Conservation (phyloP, 2,113 vertebrate genomes). For the Sclerurus mexicanus region DNA sequence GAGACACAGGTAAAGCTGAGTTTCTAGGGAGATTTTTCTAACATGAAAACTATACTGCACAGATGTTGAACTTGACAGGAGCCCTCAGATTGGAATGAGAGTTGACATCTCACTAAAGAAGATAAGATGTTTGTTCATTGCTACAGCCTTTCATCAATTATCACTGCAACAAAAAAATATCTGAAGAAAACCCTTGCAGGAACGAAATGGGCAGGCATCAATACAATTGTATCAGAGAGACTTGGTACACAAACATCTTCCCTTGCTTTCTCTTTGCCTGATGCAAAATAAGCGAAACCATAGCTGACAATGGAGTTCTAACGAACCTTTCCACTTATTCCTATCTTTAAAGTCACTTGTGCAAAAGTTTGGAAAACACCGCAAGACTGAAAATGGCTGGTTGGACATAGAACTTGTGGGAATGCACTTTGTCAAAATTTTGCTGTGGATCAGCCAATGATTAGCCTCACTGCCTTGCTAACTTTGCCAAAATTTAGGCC, state of each 20-base stretch:
- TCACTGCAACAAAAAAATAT: neutral
- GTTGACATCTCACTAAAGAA: neutral
- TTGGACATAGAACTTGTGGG: neutral
- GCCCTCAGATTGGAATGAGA: neutral
- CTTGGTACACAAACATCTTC: neutral
- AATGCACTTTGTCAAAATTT: neutral
- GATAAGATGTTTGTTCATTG: neutral
- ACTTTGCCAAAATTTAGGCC: neutral
- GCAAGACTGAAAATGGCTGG: neutral
- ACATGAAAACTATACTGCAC: neutral
- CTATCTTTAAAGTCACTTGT: neutral
- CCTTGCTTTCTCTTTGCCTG: neutral
- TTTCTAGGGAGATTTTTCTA: neutral
- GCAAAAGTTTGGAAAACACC: neutral
- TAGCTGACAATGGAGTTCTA: neutral
- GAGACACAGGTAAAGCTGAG: neutral
- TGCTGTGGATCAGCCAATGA: neutral
- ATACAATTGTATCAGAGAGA: accelerated
- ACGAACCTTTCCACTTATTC: neutral
- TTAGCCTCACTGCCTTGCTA: neutral
- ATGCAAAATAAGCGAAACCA: neutral
- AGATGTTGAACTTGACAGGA: neutral
- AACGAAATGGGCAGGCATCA: neutral
- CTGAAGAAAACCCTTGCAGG: neutral
- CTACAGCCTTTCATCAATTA: neutral